Conservation (phyloP, 2,888 invertebrate species). For the Bursaphelenchus okinawaensis region DNA sequence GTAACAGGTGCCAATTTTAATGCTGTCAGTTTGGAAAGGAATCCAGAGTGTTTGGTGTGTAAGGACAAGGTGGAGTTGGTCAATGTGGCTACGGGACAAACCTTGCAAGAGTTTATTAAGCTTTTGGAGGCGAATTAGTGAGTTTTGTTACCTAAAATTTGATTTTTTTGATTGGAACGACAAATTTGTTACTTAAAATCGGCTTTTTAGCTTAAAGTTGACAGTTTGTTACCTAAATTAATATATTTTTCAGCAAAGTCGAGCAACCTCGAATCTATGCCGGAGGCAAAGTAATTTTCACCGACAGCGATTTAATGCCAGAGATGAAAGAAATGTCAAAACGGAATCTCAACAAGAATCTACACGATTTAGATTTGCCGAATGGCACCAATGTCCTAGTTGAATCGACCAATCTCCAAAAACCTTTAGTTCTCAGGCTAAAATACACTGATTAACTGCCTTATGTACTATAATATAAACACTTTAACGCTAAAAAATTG, state of each 20-base stretch:
- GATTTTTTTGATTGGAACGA: too few species aligned
- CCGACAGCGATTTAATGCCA: constrained; percentile 71
- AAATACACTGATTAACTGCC: not conserved
- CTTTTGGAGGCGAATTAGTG: constrained; percentile 72
- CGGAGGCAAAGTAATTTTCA: constrained; percentile 81
- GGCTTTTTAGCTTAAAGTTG: not conserved
- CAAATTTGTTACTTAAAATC: not conserved
- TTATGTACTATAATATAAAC: too few species aligned
- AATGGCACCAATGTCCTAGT: constrained; percentile 82
- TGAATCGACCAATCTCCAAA: constrained; percentile 55
- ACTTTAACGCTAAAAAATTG: too few species aligned
- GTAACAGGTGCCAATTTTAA: constrained; percentile 91
- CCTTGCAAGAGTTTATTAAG: constrained; percentile 75
- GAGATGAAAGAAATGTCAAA: constrained; percentile 84
- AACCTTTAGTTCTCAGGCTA: not conserved
- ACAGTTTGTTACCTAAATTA: not conserved
- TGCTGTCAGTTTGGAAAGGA: constrained; percentile 84
- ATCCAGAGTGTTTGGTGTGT: constrained; percentile 79
- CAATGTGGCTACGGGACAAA: constrained; percentile 62
- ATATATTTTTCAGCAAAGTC: constrained; percentile 76
- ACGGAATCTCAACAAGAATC: constrained; percentile 77
- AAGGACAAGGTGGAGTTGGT: constrained; percentile 58
- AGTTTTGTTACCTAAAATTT: constrained; percentile 35
- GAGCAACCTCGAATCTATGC: constrained; percentile 75
- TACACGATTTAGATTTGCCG: constrained; percentile 72